Percentiles rank a stretch among this genome's conserved stretches.
Conservation (phyloP, 2,888 invertebrate genomes). For the Ichneumoninae sp. region DNA sequence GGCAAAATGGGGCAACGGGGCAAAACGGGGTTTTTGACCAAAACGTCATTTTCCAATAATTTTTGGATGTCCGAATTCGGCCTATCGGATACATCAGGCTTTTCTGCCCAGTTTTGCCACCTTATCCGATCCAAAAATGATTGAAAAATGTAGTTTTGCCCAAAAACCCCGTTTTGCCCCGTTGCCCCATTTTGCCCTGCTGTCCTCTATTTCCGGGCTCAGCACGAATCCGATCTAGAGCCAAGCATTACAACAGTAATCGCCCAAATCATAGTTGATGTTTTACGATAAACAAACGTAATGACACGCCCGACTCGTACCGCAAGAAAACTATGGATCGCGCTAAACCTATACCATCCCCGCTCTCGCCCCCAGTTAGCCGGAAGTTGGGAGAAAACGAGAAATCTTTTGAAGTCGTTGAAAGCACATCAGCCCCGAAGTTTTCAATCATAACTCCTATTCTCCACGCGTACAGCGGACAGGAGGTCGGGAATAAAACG, state of each 20-base stretch:
- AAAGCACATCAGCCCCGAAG: neutral
- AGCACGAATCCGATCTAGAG: neutral
- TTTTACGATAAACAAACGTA: neutral
- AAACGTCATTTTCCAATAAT: no score
- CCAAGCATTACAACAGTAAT: no score
- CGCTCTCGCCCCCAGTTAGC: neutral
- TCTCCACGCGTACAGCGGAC: neutral
- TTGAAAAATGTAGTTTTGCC: no score
- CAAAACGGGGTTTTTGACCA: no score
- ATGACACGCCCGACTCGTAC: neutral
- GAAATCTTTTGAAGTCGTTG: slow-evolving; percentile 1
- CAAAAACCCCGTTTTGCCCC: no score
- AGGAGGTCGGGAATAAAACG: slow-evolving; percentile 4
- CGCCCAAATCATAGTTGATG: neutral
- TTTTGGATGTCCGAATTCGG: no score
- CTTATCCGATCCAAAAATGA: no score
- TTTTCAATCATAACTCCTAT: slow-evolving; percentile 10
- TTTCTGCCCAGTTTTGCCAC: no score
- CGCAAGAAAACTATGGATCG: neutral
- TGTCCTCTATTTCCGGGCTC: no score
- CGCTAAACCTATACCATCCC: neutral
- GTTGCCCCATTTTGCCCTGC: no score
- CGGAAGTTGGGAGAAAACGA: neutral
- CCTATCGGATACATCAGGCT: no score
- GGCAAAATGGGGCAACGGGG: no score